These are phyloP conservation scores for Masticophis lateralis DNA, from an alignment of 2,797 vertebrate genomes.

Conservation along the genomic window DNA sequence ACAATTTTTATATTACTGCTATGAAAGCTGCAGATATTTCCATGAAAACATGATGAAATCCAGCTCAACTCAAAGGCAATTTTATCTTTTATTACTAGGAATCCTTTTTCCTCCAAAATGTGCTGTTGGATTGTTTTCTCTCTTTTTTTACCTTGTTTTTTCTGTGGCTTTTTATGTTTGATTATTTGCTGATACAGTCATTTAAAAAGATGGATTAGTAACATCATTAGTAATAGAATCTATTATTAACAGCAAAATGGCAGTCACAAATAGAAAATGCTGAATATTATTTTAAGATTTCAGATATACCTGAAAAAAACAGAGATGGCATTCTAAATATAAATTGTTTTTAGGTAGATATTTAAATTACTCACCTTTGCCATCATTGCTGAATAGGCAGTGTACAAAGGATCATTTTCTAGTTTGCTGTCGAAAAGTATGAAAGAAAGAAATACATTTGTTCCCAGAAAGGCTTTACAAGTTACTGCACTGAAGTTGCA, in stretches of 20 bases:
- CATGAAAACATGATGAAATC: background rate
- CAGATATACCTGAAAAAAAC: background rate
- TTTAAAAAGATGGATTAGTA: background rate
- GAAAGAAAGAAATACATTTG: slow-evolving; percentile 4
- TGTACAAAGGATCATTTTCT: slow-evolving; percentile 93
- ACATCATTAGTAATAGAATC: background rate
- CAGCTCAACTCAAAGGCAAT: background rate
- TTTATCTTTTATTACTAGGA: background rate
- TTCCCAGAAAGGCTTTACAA: background rate
- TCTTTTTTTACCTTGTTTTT: background rate
- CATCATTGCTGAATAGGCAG: slow-evolving; percentile 98
- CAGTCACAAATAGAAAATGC: background rate
- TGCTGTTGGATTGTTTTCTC: background rate
- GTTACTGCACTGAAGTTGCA: background rate
- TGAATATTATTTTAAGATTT: background rate
- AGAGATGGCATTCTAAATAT: background rate
- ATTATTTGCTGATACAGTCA: background rate
- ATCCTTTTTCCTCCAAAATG: background rate
- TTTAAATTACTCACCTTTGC: slow-evolving; percentile 83
- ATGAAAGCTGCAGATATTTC: background rate
- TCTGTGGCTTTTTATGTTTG: background rate
- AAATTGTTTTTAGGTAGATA: background rate
- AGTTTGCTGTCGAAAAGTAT: slow-evolving; percentile 77
- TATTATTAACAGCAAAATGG: background rate
- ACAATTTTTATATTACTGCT: background rate